Conservation (phyloP, 2,797 vertebrate genomes). For the Acipenser oxyrinchus region DNA sequence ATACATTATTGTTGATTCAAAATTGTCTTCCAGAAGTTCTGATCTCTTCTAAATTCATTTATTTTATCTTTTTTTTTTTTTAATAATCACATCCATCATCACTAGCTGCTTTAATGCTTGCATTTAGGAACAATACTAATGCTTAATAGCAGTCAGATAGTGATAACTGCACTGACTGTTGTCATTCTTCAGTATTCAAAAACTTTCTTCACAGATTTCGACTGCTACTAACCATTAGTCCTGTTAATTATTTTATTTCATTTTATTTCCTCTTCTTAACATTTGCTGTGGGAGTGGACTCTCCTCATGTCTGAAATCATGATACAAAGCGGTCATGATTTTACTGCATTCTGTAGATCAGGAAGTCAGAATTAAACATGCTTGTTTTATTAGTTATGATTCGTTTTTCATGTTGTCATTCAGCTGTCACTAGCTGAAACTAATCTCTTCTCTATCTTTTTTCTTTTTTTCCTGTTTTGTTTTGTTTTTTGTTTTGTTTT, state of each 20-base stretch:
- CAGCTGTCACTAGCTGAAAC: conserved; percentile 99
- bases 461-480: conserved; percentile 67
- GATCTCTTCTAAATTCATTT: conserved; percentile 77
- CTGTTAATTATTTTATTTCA: conserved; percentile 63
- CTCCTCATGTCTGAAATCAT: conserved; percentile 76
- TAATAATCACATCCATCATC: conserved; percentile 77
- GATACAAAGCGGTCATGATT: conserved; percentile 75
- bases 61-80: conserved; percentile 78
- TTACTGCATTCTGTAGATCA: conserved; percentile 74
- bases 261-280: conserved; percentile 74
- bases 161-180: conserved; percentile 62
- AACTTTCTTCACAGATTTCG: conserved; percentile 38
- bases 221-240: conserved; percentile 93
- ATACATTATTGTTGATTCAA: conserved; percentile 68
- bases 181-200: conserved; percentile 63
- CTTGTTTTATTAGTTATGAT: conserved; percentile 83
- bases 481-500: conserved; percentile 61
- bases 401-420: conserved; percentile 99
- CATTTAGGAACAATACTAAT: conserved; percentile 78
- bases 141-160: conserved; percentile 83
- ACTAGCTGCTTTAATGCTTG: conserved; percentile 85
- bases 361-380: conserved; percentile 74
- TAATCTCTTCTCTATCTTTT: conserved; percentile 99
- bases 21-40: conserved; percentile 55
- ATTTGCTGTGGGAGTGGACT: conserved; percentile 62